Conservation (phyloP, 2,888 invertebrate genomes). For the Spilarctia lutea region DNA sequence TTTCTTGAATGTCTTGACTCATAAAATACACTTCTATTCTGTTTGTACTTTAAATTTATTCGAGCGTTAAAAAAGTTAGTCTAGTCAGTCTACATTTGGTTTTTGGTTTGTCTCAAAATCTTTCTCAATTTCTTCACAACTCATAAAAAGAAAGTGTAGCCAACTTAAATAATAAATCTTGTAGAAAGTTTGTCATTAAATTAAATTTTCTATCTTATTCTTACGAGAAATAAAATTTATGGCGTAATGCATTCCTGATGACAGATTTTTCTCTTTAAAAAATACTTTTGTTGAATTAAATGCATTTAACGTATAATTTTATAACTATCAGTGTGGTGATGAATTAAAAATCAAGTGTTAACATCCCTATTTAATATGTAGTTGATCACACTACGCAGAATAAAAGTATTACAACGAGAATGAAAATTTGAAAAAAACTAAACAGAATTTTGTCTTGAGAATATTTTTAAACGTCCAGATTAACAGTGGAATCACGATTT, state of each 20-base stretch:
- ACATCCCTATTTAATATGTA: no score
- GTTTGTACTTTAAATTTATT: neutral
- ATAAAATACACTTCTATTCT: neutral
- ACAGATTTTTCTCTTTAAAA: conserved; percentile 11
- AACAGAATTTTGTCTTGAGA: no score
- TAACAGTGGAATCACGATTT: no score
- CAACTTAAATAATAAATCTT: conserved; percentile 21
- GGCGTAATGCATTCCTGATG: conserved; percentile 22
- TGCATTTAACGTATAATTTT: neutral
- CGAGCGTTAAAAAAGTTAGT: neutral
- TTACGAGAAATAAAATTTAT: conserved; percentile 18
- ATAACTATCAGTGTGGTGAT: no score
- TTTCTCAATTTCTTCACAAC: neutral
- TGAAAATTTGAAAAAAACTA: no score
- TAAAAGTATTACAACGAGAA: no score
- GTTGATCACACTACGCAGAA: no score
- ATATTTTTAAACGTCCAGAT: no score
- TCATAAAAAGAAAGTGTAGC: conserved; percentile 7
- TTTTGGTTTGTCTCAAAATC: neutral
- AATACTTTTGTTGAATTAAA: conserved; percentile 7
- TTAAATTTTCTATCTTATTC: conserved; percentile 23
- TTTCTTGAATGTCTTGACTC: neutral
- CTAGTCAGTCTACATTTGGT: neutral
- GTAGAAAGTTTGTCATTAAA: conserved; percentile 22
- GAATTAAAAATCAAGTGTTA: no score